Conservation (phyloP, 2,113 vertebrate species). For the Amblyornis subalaris region DNA sequence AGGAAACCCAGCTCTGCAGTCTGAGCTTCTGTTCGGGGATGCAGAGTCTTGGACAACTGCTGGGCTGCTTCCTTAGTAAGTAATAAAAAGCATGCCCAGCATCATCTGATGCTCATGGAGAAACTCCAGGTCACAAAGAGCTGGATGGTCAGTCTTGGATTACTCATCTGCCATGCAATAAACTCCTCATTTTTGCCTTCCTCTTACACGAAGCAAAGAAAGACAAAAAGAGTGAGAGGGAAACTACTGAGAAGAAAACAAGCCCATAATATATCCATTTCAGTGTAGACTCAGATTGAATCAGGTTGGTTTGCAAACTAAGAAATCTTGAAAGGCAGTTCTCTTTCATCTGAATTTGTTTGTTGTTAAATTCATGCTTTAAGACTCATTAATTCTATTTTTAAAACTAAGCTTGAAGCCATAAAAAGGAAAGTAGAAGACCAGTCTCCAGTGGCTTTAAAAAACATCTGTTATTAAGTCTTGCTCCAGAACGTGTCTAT, state of each 20-base stretch:
- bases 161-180: neutral
- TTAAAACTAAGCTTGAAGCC: neutral
- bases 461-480: neutral
- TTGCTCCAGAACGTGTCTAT: neutral
- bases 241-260: neutral
- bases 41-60: neutral
- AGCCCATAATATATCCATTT: neutral
- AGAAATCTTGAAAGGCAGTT: neutral
- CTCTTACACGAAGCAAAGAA: neutral
- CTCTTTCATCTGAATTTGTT: neutral
- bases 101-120: neutral
- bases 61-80: neutral
- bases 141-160: neutral
- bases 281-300: neutral
- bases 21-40: neutral
- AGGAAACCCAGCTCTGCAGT: neutral
- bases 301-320: neutral
- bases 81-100: neutral
- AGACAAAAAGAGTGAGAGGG: neutral
- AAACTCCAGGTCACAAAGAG: neutral
- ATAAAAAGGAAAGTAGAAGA: neutral
- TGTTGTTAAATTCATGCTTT: neutral
- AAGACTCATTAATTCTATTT: neutral
- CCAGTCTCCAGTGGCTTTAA: neutral
- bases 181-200: neutral